Percentiles rank a stretch among this genome's conserved stretches.
Evolutionary conservation across 2,113 vertebrate species (phyloP).

Genomic region (Pygoscelis antarcticus): DNA sequence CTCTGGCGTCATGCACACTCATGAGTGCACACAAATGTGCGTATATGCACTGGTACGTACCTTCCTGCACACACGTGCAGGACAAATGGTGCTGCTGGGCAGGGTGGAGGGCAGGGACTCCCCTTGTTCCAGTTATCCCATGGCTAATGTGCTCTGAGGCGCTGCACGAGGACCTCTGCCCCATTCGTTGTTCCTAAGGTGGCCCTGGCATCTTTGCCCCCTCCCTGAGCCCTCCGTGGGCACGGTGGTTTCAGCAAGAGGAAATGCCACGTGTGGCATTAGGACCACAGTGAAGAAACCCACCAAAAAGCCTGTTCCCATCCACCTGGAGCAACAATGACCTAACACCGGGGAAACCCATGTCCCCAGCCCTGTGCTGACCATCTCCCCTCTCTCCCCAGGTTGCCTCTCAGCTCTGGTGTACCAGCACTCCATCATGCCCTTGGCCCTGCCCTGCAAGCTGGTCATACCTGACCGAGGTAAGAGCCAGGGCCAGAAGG

Average conservation of each 20-base stretch:
- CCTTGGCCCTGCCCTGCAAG: conserved; percentile 95
- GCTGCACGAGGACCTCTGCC: neutral
- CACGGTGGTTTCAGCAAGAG: neutral
- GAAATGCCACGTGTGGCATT: neutral
- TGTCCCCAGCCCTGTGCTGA: neutral
- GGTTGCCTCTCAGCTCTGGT: conserved; percentile 96
- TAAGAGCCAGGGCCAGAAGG: conserved; percentile 59
- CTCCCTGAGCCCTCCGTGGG: neutral
- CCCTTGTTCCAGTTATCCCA: neutral
- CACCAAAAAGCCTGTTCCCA: neutral
- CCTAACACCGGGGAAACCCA: accelerated
- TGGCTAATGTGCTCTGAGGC: neutral
- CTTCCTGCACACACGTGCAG: neutral
- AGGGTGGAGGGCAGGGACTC: neutral
- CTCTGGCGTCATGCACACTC: neutral
- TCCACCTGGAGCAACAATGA: neutral
- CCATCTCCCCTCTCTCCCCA: conserved; percentile 47
- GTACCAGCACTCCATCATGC: conserved; percentile 98
- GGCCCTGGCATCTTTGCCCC: neutral
- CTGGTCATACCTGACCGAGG: conserved; percentile 94
- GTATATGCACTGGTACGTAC: neutral
- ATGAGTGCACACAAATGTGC: neutral
- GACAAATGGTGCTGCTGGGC: neutral
- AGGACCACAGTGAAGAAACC: neutral
- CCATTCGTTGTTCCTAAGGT: neutral